phyloP scores from a whole-genome alignment of 2,113 vertebrate species.

The Thunnus thynnus region DNA sequence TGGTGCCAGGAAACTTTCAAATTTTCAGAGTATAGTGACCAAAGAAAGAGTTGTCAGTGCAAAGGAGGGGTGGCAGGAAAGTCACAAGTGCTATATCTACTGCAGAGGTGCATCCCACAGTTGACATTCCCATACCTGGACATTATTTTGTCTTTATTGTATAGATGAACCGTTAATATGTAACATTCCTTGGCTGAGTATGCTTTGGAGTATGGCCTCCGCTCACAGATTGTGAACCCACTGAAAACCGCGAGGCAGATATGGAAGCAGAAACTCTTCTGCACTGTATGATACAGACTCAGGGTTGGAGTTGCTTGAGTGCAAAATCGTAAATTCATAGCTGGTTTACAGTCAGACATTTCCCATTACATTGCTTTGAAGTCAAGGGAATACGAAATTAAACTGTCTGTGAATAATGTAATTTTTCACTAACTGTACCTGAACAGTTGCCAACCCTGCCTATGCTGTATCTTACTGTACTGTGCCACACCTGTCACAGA shows the following conservation, averaged over 20 bases:
- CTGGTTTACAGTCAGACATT: slow-evolving; percentile 28
- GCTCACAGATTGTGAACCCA: slow-evolving; percentile 9
- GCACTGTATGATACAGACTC: slow-evolving; percentile 17
- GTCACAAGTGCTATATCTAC: slow-evolving; percentile 33
- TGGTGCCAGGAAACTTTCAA: slow-evolving; percentile 60
- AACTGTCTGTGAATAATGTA: slow-evolving; percentile 14
- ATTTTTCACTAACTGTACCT: slow-evolving; percentile 44
- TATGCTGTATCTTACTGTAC: slow-evolving; percentile 31
- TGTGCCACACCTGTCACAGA: slow-evolving; percentile 30
- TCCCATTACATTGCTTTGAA: slow-evolving; percentile 44
- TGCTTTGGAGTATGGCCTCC: slow-evolving; percentile 46
- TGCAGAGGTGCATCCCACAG: slow-evolving; percentile 34
- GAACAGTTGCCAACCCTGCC: slow-evolving; percentile 43
- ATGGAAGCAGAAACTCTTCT: slow-evolving; percentile 43
- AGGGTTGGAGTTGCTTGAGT: slow-evolving; percentile 1
- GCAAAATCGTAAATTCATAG: slow-evolving; percentile 28
- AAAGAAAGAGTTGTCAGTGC: slow-evolving; percentile 51
- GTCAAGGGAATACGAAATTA: slow-evolving; percentile 30
- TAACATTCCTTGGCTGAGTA: slow-evolving; percentile 74
- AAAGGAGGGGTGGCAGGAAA: slow-evolving; percentile 9
- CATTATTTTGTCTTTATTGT: slow-evolving; percentile 33
- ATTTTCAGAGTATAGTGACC: slow-evolving; percentile 39
- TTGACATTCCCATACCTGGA: slow-evolving; percentile 21
- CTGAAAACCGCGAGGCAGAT: slow-evolving; percentile 18
- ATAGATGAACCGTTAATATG: slow-evolving; percentile 22